These are phyloP conservation scores for Lasiurus borealis DNA, from an alignment of 2,113 vertebrate genomes.

Conservation along the genomic window DNA sequence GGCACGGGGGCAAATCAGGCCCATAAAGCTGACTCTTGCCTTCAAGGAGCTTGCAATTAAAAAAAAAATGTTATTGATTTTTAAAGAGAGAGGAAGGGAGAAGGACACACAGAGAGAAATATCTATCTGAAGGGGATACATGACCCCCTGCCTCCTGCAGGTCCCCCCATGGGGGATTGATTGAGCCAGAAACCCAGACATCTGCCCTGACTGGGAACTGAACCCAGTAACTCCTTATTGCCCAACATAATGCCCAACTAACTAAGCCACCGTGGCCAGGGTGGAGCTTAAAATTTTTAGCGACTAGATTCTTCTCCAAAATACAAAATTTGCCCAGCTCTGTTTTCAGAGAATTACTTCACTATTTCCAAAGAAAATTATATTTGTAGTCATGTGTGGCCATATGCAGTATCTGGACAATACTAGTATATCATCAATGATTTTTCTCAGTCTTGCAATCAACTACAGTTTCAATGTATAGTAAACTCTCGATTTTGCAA, in stretches of 20 bases:
- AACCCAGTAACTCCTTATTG: neutral
- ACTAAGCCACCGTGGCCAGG: no score
- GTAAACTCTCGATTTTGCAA: no score
- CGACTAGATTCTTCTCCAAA: neutral
- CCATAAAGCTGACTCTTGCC: neutral
- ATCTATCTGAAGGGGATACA: neutral
- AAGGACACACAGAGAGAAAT: neutral
- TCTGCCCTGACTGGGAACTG: neutral
- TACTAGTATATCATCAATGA: neutral
- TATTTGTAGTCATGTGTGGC: no score
- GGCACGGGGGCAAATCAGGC: rapidly evolving
- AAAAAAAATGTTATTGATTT: neutral
- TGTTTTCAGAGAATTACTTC: neutral
- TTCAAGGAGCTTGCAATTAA: neutral
- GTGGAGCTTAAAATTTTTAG: neutral
- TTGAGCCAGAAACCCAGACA: no score
- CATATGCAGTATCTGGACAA: no score
- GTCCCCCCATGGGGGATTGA: no score
- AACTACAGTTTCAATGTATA: neutral
- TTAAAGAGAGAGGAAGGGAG: neutral
- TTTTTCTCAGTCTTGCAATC: neutral
- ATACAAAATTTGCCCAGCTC: neutral
- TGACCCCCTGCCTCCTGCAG: neutral
- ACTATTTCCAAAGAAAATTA: neutral
- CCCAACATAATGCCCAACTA: no score